These are phyloP conservation scores for Steinernema feltiae DNA, from an alignment of 1,140 invertebrate species.

Conservation along the genomic window DNA sequence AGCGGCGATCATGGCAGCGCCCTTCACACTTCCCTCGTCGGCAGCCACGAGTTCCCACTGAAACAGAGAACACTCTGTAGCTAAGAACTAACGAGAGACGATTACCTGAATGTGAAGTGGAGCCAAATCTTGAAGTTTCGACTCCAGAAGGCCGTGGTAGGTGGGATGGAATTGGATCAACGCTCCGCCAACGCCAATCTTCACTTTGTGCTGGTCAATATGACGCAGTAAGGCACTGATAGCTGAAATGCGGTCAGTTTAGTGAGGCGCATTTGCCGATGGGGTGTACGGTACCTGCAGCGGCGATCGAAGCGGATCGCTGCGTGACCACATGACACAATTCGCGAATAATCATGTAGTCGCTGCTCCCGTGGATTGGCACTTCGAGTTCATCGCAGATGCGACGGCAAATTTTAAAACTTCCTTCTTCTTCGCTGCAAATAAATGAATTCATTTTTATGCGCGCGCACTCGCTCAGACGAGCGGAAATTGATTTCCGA, in stretches of 20 bases:
- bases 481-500: too few species aligned
- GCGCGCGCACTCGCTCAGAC: too few species aligned
- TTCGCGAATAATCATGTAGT: constrained; percentile 52
- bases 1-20: constrained; percentile 53
- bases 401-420: constrained; percentile 49
- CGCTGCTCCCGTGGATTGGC: constrained; percentile 50
- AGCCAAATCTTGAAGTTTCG: constrained; percentile 47
- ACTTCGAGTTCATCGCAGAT: constrained; percentile 58
- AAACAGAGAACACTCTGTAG: constrained; percentile 22
- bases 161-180: constrained; percentile 57
- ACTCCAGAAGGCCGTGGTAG: constrained; percentile 51
- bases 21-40: constrained; percentile 53
- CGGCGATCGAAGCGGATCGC: constrained; percentile 54
- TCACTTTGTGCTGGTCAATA: constrained; percentile 40
- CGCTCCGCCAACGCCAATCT: constrained; percentile 56
- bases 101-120: constrained; percentile 46
- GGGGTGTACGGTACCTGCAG: too few species aligned
- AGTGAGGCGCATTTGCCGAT: constrained; percentile 8
- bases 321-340: constrained; percentile 52
- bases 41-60: constrained; percentile 57
- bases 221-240: constrained; percentile 54
- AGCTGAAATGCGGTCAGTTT: constrained; percentile 35
- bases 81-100: neutral
- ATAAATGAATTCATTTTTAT: constrained; percentile 16
- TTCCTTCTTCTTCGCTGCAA: constrained; percentile 51